A percentile compares a stretch with the other conserved stretches of the same genome.
Conservation (phyloP, 2,797 vertebrate species). For the Lates japonicus region DNA sequence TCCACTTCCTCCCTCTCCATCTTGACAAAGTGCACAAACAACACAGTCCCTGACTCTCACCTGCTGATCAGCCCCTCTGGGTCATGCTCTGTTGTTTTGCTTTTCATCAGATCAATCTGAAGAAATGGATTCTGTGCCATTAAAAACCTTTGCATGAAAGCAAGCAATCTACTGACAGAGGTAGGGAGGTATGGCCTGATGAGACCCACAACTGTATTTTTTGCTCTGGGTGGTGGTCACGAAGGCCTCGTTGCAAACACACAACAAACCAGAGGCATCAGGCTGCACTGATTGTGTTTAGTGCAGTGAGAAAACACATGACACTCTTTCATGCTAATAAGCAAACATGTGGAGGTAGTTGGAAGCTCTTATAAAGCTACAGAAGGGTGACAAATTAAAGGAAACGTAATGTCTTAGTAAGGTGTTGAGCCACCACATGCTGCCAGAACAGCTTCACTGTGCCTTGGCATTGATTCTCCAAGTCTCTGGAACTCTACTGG, state of each 20-base stretch:
- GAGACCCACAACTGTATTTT: constrained; percentile 20
- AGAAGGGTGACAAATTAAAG: not conserved
- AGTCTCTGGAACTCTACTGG: too few relatives aligned
- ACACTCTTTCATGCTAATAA: constrained; percentile 55
- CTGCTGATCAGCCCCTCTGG: constrained; percentile 1
- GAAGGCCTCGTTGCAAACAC: constrained; percentile 28
- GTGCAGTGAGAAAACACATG: constrained; percentile 58
- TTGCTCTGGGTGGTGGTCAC: constrained; percentile 25
- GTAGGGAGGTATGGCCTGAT: constrained; percentile 31
- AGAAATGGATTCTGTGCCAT: constrained; percentile 42
- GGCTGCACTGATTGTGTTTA: constrained; percentile 56
- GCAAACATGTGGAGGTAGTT: constrained; percentile 61
- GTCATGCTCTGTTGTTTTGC: constrained; percentile 29
- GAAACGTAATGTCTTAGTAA: too few relatives aligned
- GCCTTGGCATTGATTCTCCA: too few relatives aligned
- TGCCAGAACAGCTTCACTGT: too few relatives aligned
- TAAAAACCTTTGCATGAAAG: constrained; percentile 39
- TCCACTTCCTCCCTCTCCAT: not conserved
- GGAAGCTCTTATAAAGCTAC: constrained; percentile 32
- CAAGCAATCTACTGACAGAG: constrained; percentile 30
- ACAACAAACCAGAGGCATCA: constrained; percentile 45
- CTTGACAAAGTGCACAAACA: constrained; percentile 49
- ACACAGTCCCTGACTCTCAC: not conserved
- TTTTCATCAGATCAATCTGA: constrained; percentile 8
- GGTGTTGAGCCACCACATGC: too few relatives aligned